A percentile compares a stretch with the other conserved stretches of the same genome.
phyloP scores from a whole-genome alignment of 2,113 vertebrate species.

The Elephantulus edwardii region DNA sequence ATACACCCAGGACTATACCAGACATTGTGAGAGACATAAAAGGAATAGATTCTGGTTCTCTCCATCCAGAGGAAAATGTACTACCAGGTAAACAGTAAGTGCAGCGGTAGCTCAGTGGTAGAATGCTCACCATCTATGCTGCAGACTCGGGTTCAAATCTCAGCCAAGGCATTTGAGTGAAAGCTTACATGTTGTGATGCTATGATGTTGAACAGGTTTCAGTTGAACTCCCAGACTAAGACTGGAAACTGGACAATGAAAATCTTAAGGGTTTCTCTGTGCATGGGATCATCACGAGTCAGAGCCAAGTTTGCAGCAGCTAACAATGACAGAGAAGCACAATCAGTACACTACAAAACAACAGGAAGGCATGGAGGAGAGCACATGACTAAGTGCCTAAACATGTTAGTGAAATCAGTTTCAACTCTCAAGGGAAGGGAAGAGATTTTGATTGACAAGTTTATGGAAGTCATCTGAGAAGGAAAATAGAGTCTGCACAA shows the following conservation, averaged over 20 bases:
- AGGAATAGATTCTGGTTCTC: background rate
- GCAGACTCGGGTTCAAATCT: background rate
- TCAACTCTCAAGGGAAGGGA: background rate
- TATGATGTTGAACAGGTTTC: background rate
- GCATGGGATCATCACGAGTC: background rate
- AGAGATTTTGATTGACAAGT: background rate
- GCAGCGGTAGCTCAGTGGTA: background rate
- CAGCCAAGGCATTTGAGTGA: background rate
- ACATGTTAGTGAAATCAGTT: background rate
- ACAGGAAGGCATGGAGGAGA: background rate
- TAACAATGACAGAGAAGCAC: background rate
- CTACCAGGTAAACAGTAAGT: background rate
- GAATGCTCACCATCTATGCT: background rate
- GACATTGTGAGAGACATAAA: background rate
- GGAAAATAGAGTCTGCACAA: background rate
- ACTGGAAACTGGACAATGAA: background rate
- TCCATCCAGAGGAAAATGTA: conserved; percentile 19
- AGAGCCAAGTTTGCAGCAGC: background rate
- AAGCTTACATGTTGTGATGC: background rate
- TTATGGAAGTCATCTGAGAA: background rate
- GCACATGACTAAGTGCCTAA: rapidly evolving
- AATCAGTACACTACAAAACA: background rate
- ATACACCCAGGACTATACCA: background rate
- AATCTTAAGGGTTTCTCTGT: background rate
- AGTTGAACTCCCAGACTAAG: background rate